Evolutionary conservation across 2,113 vertebrate genomes (phyloP), one percentile per base, ranked within the genome.

Genomic region (Hippocampus comes): DNA sequence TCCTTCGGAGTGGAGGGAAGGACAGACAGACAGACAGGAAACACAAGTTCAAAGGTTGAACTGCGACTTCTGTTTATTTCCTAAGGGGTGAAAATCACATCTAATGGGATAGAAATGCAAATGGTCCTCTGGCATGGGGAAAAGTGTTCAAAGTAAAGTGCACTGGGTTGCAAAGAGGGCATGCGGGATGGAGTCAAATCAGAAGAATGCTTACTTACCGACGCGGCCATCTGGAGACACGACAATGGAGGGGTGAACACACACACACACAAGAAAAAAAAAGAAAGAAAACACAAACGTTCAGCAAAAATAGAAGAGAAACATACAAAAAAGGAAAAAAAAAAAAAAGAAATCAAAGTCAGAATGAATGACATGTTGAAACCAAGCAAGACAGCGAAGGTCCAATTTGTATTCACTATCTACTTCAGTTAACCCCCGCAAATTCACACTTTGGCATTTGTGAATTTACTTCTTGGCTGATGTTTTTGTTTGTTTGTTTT

Each of bases 201-300:
- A 85, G 93, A 94, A 94, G 91, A 94, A 96, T 99, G 96, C 90
- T 97, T 30, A 99, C 97, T 99, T 98, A 99, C 97, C 97, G 71
- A 98, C 95, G 66, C 96, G 96, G 92, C 95, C 96, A 94, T 94
- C 97, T 98, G 96, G 92, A 95, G 93, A 98, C 94, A 96, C 93
- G 93, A 97, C 92, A 98, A 97, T 97, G 95, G 94, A 94, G 94
- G 93, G 93, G 95, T 96, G 95, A 94, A 93, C 93, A 94, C 90
- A 94, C 91, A 93, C 79, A 92, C 91, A 93, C 92, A 88, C 88
- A 53, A 68, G 27, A 43, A 64, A 14, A 64, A 42, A 64, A 38
- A 70, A 72, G 89, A 93, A 87, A 91, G 1, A 55, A 94, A 72
- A 73, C 70, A 89, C 67, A 86, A 79, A 87, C 79, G 82, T 18